Evolutionary conservation across 1,140 invertebrate genomes (phyloP).

Genomic region (Micrasema longulum): DNA sequence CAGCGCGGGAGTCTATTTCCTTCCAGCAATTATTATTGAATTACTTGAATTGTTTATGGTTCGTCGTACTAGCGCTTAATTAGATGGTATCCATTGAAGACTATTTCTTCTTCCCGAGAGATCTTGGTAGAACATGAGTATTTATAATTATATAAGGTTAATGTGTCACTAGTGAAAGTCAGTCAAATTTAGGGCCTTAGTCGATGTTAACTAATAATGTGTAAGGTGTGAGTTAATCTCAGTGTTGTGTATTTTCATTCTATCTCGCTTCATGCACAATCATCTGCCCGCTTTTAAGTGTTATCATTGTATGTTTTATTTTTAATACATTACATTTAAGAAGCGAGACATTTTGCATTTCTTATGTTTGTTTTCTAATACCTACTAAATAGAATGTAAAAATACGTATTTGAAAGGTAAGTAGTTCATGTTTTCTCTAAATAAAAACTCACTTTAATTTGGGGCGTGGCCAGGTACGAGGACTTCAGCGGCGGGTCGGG

Average conservation of each 20-base stretch:
- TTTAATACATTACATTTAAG: neutral
- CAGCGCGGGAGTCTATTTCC: neutral
- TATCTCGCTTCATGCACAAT: conserved; percentile 32
- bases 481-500: conserved; percentile 52
- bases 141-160: no score
- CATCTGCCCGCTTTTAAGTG: conserved; percentile 35
- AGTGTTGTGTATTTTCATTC: conserved; percentile 31
- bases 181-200: neutral
- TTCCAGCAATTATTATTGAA: no score
- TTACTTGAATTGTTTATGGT: no score
- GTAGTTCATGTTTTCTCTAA: neutral
- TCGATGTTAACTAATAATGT: conserved; percentile 19
- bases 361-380: no score
- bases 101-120: no score
- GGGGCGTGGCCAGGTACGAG: conserved; percentile 43
- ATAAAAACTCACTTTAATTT: neutral
- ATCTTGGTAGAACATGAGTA: no score
- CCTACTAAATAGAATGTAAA: no score
- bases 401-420: neutral
- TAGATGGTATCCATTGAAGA: no score
- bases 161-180: no score
- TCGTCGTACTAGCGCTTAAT: no score
- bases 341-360: no score
- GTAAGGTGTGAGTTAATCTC: conserved; percentile 34
- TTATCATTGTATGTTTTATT: conserved; percentile 31